Base-by-base conservation (phyloP, 2,113 vertebrate species). In the Bambusicola thoracicus region DNA sequence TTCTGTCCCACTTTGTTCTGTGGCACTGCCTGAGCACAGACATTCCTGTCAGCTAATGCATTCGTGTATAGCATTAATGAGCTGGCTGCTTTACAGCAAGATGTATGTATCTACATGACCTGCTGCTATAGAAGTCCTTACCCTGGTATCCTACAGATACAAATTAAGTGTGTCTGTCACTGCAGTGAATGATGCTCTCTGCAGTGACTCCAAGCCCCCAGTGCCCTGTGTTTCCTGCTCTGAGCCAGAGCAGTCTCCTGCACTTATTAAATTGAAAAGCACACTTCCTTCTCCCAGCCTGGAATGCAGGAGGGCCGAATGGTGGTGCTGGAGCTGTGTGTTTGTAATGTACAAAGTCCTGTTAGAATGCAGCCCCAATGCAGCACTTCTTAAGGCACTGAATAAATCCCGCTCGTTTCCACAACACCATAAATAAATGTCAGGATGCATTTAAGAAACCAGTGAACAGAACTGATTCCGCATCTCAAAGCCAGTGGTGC, bases 71-170 rank as follows among this genome's bases (percentile, higher is more conserved):
- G 10, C 30, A 2, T 41, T 43, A 46, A 43, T 22, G 18, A 48
- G 63, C 58, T 75, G 68, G 14, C 48, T 59, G 43, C 3, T 48
- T 53, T 24, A 11, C 20, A 41, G 46, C 65, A 40, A 34, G 30
- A 13, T 10, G 27, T 21, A 0, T 51, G 38, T 7, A 13, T 12
- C 43, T 58, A 2, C 1, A 2, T 29, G 55, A 41, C 44, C 55
- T 69, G 40, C 53, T 67, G 59, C 85, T 49, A 5, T 14, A 27
- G 36, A 53, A 55, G 36, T 27, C 19, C n/a, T 72, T 19, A 8
- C 59, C 25, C 27, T 59, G 63, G 8, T 36, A 13, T 43, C n/a
- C 41, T 49, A 1, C 7, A 81, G 40, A 8, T 43, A 46, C 5
- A 46, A 40, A 68, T 43, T 22, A 13, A 72, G 5, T 32, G 51